Base-by-base conservation (phyloP, 2,888 invertebrate genomes). In the Eucera pruinosa region DNA sequence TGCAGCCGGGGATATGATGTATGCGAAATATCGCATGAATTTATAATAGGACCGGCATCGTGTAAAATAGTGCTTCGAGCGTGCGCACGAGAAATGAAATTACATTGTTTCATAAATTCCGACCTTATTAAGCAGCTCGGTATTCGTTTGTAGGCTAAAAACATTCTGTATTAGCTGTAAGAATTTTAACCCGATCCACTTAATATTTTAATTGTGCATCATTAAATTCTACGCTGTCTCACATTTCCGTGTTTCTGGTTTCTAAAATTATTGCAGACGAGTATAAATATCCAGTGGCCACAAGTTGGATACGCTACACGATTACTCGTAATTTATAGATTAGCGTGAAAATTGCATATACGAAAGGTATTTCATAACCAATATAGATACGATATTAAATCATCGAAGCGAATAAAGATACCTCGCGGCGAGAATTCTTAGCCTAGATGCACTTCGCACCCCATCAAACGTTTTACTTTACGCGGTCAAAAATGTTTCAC, bases 21-120 rank as follows among this genome's bases (percentile, higher is more conserved):
- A 65, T 45, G 57, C 74, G 75, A 72, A 65, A 58, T 72, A 75
- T 72, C 72, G 65, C 41, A 54, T 72, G 75, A 75, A 75, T 72
- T 72, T 75, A 65, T 72, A 72, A 72, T 72, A 50, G 64, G 13
- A 47, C 71, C 50, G 64, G 25, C 71, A 58, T 41, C 45, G 64
- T 64, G 33, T 71, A 64, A 65, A 75, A 72, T 64, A 36, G 25
- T 6, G 20, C 30, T 27, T 41, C 36, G 52, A 30, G 36, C n/a
- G 3, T 5, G n/a, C 7, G 2, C 25, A 30, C 23, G 45, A 13
- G 18, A 52, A 52, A 71, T 72, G 52, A 72, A 62, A 72, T 65
- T 72, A 72, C 57, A 33, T 65, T 54, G 72, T 72, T 60, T 60
- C 52, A 41, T 72, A 65, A 72, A 75, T 72, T 75, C 65, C 58